A percentile compares a stretch with the other conserved stretches of the same genome.
Evolutionary conservation across 2,888 invertebrate genomes (phyloP).

Genomic region (Mycalesis mineus): DNA sequence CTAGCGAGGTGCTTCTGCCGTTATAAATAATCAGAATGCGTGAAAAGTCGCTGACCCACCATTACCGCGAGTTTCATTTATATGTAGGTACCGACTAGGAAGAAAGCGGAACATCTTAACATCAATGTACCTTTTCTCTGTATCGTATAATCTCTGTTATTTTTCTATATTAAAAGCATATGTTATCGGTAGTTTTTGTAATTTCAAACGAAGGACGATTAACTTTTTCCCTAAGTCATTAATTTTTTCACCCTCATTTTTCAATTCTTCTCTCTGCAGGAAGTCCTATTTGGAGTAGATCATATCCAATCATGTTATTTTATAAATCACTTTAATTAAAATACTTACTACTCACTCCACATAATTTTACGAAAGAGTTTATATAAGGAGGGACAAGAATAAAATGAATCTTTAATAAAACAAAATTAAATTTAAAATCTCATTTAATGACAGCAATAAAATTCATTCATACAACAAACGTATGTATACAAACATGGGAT

Average conservation of each 20-base stretch:
- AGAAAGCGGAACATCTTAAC: background rate
- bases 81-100: slow-evolving; percentile 19
- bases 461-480: slow-evolving; percentile 58
- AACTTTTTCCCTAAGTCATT: slow-evolving; percentile 14
- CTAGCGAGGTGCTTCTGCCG: slow-evolving; percentile 62
- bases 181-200: slow-evolving; percentile 13
- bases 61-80: slow-evolving; percentile 37
- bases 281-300: slow-evolving; percentile 8
- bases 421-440: slow-evolving; percentile 41
- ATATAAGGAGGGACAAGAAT: too few species aligned
- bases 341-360: background rate
- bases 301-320: too few species aligned
- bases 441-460: slow-evolving; percentile 62
- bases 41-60: slow-evolving; percentile 65
- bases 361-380: too few species aligned
- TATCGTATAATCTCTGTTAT: background rate
- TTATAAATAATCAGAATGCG: slow-evolving; percentile 69
- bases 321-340: too few species aligned
- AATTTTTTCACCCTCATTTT: slow-evolving; percentile 10
- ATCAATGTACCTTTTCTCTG: background rate
- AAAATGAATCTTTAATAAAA: background rate
- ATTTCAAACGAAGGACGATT: slow-evolving; percentile 14
- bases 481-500: slow-evolving; percentile 34
- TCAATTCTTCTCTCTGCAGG: slow-evolving; percentile 7
- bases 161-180: slow-evolving; percentile 13